Percentiles rank a stretch among this genome's conserved stretches.
phyloP scores from a whole-genome alignment of 2,113 vertebrate genomes.

The Nesogale talazaci region DNA sequence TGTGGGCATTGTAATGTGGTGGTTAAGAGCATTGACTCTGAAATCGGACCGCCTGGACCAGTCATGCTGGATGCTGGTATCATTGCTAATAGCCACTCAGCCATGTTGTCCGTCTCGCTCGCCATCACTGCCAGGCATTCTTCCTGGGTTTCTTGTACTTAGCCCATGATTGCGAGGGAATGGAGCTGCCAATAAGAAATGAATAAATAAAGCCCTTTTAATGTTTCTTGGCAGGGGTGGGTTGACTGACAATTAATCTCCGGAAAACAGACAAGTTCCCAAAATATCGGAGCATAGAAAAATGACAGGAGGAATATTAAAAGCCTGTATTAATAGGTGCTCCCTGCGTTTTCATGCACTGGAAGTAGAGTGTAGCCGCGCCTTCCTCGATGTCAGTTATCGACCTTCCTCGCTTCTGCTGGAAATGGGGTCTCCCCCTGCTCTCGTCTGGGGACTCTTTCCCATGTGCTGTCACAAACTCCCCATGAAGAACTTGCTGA shows the following conservation, averaged over 20 bases:
- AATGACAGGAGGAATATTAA: background rate
- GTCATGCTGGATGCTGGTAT: too few relatives aligned
- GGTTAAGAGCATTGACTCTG: background rate
- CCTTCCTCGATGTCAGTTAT: background rate
- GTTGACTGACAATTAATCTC: slow-evolving; percentile 12
- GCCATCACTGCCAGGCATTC: background rate
- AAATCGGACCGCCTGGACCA: background rate
- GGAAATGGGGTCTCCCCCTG: background rate
- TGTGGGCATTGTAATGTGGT: background rate
- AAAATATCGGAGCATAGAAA: slow-evolving; percentile 6
- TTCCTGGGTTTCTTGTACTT: background rate
- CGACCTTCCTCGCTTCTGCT: background rate
- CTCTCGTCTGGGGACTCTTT: background rate
- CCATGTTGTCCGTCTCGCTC: background rate
- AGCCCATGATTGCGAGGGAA: background rate
- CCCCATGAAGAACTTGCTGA: background rate
- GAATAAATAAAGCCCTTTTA: background rate
- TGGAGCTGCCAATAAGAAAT: too few relatives aligned
- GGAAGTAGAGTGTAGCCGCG: background rate
- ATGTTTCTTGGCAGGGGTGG: background rate
- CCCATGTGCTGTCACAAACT: background rate
- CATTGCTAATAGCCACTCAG: background rate
- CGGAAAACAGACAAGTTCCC: slow-evolving; percentile 26
- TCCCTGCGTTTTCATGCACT: background rate
- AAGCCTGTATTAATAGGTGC: background rate